Conservation (phyloP, 2,888 invertebrate genomes). For the Nyleta sp. region DNA sequence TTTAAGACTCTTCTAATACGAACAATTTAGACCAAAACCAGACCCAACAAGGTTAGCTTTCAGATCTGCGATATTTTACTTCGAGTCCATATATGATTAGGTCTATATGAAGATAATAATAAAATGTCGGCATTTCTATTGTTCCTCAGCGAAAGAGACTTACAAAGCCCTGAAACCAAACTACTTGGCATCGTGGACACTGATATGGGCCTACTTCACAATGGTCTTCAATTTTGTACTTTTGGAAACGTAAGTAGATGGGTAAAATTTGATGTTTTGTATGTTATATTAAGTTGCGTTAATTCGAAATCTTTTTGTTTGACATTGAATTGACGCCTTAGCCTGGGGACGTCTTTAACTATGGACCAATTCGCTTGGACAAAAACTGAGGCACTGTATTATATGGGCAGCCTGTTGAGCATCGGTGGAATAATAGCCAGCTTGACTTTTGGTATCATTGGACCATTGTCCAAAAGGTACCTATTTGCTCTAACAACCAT, state of each 20-base stretch:
- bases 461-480: constrained; percentile 87
- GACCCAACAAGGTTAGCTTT: too few relatives aligned
- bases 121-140: too few relatives aligned
- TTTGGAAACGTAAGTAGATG: constrained; percentile 86
- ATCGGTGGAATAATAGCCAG: constrained; percentile 90
- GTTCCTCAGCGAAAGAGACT: constrained; percentile 90
- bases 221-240: constrained; percentile 94
- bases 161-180: constrained; percentile 89
- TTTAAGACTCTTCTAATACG: too few relatives aligned
- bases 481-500: too few relatives aligned
- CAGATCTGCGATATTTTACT: too few relatives aligned
- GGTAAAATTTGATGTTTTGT: too few relatives aligned
- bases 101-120: too few relatives aligned
- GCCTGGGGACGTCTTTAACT: constrained; percentile 90
- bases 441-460: constrained; percentile 88
- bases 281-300: too few relatives aligned
- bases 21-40: too few relatives aligned
- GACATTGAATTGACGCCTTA: constrained; percentile 73
- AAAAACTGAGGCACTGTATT: constrained; percentile 89
- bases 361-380: constrained; percentile 95
- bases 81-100: too few relatives aligned
- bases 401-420: constrained; percentile 93
- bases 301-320: too few relatives aligned
- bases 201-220: constrained; percentile 92
- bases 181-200: constrained; percentile 90